phyloP scores from a whole-genome alignment of 2,797 vertebrate genomes.

The Pristis pectinata region DNA sequence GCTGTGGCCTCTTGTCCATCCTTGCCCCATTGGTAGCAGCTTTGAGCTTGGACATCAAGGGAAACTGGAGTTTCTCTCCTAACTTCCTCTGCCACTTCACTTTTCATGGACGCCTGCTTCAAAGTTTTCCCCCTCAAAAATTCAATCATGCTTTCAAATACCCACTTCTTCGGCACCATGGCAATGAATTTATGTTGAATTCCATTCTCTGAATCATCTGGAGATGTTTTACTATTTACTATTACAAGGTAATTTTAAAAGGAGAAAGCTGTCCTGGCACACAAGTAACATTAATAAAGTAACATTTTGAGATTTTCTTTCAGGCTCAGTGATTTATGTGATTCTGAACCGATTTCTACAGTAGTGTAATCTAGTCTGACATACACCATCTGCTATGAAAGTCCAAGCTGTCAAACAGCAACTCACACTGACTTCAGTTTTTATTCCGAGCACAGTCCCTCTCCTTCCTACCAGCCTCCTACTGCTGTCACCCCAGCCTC shows the following conservation, averaged over 20 bases:
- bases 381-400: neutral
- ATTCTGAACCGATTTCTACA: neutral
- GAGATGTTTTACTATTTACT: neutral
- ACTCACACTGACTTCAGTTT: conserved; percentile 27
- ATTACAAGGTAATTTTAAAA: neutral
- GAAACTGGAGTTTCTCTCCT: neutral
- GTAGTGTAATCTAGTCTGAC: neutral
- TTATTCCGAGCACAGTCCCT: neutral
- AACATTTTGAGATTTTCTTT: neutral
- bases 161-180: neutral
- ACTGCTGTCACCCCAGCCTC: neutral
- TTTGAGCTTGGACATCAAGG: neutral
- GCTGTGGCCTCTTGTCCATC: neutral
- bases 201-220: neutral
- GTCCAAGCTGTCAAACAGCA: conserved; percentile 10
- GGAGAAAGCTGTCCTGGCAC: neutral
- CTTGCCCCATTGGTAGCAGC: neutral
- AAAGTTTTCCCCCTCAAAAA: neutral
- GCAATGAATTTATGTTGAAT: neutral
- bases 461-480: neutral
- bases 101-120: neutral
- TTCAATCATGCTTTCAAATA: neutral
- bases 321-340: neutral
- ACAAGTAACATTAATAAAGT: neutral
- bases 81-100: neutral